A percentile compares a stretch with the other conserved stretches of the same genome.
Conservation (phyloP, 1,140 invertebrate genomes). For the Drosophila hydei region DNA sequence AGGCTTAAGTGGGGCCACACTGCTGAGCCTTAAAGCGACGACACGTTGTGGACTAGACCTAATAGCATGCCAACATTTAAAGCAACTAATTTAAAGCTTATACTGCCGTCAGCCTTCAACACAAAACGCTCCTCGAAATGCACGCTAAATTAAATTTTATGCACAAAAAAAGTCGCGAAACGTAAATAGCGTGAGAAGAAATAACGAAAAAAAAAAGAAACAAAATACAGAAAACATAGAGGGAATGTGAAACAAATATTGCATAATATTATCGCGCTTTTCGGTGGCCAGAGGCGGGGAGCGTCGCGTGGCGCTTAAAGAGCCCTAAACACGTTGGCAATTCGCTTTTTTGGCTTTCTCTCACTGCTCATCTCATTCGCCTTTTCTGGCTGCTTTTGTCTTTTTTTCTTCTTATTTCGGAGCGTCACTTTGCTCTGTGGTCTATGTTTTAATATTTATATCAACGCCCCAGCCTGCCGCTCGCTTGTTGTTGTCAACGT, state of each 20-base stretch:
- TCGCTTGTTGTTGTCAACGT: conserved; percentile 55
- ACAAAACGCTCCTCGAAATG: conserved; percentile 49
- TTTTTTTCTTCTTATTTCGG: background rate
- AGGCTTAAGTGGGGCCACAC: background rate
- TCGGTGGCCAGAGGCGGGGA: conserved; percentile 6
- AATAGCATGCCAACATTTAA: background rate
- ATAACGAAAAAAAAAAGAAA: conserved; percentile 8
- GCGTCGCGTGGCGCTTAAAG: conserved; percentile 51
- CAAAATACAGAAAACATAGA: background rate
- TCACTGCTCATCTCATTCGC: too few species aligned
- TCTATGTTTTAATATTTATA: conserved; percentile 74
- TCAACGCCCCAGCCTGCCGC: conserved; percentile 31
- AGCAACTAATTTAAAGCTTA: background rate
- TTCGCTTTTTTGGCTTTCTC: conserved; percentile 52
- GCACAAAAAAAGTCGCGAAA: conserved; percentile 34
- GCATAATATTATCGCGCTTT: conserved; percentile 67
- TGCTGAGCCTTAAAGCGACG: too few species aligned
- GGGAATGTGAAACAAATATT: conserved; percentile 72
- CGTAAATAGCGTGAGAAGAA: conserved; percentile 50
- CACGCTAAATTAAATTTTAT: conserved; percentile 26
- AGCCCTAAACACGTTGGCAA: conserved; percentile 66
- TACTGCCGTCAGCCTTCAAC: background rate
- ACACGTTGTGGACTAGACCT: background rate
- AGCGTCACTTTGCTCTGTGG: conserved; percentile 15
- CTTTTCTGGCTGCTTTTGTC: conserved; percentile 16